phyloP scores from a whole-genome alignment of 2,113 vertebrate genomes.

The Aptenodytes patagonicus region DNA sequence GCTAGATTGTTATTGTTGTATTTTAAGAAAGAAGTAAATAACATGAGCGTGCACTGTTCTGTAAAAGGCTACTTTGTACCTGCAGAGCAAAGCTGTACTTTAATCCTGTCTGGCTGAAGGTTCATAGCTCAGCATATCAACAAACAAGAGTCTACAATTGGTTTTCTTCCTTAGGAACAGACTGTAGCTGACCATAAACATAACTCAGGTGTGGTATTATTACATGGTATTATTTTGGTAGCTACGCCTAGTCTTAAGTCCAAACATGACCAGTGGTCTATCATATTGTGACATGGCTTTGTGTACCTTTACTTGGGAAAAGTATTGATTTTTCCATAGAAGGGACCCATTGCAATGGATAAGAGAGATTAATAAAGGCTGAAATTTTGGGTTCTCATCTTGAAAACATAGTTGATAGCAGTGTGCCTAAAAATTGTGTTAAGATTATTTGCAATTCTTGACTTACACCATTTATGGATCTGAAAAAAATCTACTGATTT shows the following conservation, averaged over 20 bases:
- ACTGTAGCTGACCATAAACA: not conserved
- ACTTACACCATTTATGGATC: not conserved
- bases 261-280: not conserved
- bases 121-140: not conserved
- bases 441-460: not conserved
- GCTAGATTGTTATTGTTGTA: not conserved
- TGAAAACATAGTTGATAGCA: not conserved
- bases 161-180: not conserved
- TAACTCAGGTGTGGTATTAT: not conserved
- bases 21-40: slow-evolving; percentile 14
- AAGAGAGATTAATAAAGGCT: not conserved
- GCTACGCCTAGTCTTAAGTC: not conserved
- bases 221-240: not conserved
- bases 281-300: not conserved
- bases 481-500: not conserved
- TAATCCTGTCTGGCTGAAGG: not conserved
- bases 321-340: not conserved
- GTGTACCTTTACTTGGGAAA: not conserved
- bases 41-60: not conserved
- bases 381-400: not conserved
- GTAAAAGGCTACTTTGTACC: not conserved
- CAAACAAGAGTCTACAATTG: not conserved
- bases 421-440: not conserved
- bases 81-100: not conserved
- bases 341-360: not conserved